Evolutionary conservation across 2,888 invertebrate species (phyloP), one percentile per base, ranked within the genome.

Genomic region (Dasypolia templi): DNA sequence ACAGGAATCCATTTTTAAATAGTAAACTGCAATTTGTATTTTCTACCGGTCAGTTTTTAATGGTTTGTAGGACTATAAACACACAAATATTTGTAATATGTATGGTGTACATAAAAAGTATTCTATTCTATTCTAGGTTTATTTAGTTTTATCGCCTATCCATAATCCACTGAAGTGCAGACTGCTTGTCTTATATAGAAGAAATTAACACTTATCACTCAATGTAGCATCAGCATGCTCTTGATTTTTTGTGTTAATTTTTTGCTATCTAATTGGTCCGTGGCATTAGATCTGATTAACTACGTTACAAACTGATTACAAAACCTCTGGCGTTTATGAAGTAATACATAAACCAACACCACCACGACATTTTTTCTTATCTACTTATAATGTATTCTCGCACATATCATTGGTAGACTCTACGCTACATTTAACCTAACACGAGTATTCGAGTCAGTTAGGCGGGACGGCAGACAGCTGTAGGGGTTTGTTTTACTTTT

Each of bases 401-500:
- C 56, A 66, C 39, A 49, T 56, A 39, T 22, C 39, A 26, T 22
- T 42, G 42, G 46, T 49, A 56, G 32, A 42, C 0, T 67, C 12
- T 39, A 22, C 77, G 74, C 46, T 77, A 66, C 77, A 75, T 77
- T 75, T 7, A 77, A 56, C 56, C 17, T 49, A 26, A 75, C 67
- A 67, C 39, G 77, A 77, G 49, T 75, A 46, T 44, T 44, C 35
- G 49, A 51, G 53, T 51, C 32, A 64, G 75, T 59, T 46, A 32
- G n/a, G 56, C 74, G 75, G n/a, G 53, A 58, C 64, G 39, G 72
- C 66, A 26, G 56, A 29, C 81, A 80, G 59, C 55, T 61, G 78
- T 64, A 51, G 2, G 29, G 29, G 59, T 62, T 62, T 66, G 65
- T 74, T 80, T 79, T 61, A 80, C 53, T 80, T 81, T 79, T 81